Evolutionary conservation across 1,140 invertebrate genomes (phyloP).

Genomic region (Maniola jurtina): DNA sequence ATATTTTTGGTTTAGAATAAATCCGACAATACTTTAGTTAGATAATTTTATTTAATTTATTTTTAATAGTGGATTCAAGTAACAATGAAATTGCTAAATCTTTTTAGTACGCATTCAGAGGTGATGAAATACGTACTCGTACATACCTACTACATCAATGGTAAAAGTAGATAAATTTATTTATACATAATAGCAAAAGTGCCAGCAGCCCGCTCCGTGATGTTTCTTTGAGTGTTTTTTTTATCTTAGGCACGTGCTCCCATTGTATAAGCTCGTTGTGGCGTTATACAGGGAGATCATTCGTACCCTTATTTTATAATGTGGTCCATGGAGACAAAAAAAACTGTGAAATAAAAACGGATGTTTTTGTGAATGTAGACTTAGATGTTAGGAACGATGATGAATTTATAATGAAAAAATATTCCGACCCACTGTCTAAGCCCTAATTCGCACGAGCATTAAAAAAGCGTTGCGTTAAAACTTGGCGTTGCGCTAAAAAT

Average conservation of each 20-base stretch:
- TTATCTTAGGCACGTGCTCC: conserved; percentile 47
- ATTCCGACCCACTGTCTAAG: no score
- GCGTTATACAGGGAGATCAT: conserved; percentile 17
- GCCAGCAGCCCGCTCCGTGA: conserved; percentile 19
- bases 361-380: background rate
- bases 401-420: no score
- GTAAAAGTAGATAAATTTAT: background rate
- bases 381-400: no score
- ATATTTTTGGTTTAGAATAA: no score
- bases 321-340: background rate
- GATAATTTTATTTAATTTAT: no score
- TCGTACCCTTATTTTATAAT: conserved; percentile 14
- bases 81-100: no score
- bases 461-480: no score
- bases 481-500: no score
- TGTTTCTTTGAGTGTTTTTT: conserved; percentile 29
- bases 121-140: background rate
- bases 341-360: background rate
- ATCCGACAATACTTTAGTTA: no score
- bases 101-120: background rate
- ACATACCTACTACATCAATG: background rate
- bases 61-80: no score
- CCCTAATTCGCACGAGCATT: no score
- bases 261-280: conserved; percentile 33
- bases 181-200: conserved; percentile 20